Percentiles rank a stretch among this genome's conserved stretches.
These are phyloP conservation scores for Gortyna flavago DNA, from an alignment of 2,888 invertebrate species.

Conservation along the genomic window DNA sequence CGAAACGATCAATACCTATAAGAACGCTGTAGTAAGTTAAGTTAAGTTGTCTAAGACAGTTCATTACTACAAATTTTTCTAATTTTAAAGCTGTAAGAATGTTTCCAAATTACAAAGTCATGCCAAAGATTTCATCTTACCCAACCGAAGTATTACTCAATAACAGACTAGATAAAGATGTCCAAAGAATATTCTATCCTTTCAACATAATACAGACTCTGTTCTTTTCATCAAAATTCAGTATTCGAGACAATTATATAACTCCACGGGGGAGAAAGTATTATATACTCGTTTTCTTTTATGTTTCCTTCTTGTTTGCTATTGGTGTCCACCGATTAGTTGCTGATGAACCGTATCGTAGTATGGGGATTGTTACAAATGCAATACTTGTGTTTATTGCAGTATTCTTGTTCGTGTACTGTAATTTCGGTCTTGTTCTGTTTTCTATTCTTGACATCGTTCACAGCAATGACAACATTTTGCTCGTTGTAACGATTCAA, in stretches of 20 bases:
- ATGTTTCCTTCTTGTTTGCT: not conserved
- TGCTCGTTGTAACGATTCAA: slow-evolving; percentile 30
- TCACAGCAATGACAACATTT: slow-evolving; percentile 28
- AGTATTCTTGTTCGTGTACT: not conserved
- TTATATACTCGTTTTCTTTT: not conserved
- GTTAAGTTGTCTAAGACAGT: no score
- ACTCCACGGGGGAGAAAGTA: not conserved
- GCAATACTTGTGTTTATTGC: not conserved
- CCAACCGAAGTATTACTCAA: not conserved
- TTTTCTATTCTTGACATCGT: not conserved
- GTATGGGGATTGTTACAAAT: not conserved
- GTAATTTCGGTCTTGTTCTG: no score
- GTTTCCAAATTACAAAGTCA: not conserved
- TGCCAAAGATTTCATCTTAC: not conserved
- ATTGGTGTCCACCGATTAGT: not conserved
- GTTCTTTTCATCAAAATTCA: slow-evolving; percentile 35
- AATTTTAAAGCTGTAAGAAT: not conserved
- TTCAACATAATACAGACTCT: slow-evolving; percentile 34
- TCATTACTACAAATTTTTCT: no score
- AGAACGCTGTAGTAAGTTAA: no score
- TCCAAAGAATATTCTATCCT: slow-evolving; percentile 29
- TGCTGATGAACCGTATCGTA: not conserved
- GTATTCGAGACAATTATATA: slow-evolving; percentile 27
- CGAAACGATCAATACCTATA: not conserved
- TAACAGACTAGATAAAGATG: not conserved